phyloP scores from a whole-genome alignment of 2,888 invertebrate genomes.

The Trypoxylon attenuatum region DNA sequence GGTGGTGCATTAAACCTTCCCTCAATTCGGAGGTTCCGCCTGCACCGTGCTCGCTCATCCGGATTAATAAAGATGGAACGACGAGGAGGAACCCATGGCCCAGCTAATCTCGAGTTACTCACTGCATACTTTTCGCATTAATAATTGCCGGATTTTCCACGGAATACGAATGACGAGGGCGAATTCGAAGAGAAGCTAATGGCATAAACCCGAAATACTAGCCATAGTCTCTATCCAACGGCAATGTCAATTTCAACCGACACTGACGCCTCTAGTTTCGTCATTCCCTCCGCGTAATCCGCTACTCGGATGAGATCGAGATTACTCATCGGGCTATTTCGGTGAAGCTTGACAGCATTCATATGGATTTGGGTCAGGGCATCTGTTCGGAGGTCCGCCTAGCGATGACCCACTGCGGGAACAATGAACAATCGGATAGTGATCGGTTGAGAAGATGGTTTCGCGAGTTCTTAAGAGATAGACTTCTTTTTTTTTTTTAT shows the following conservation, averaged over 20 bases:
- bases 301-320: too few species aligned
- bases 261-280: neutral
- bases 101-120: constrained; percentile 2
- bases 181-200: neutral
- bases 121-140: neutral
- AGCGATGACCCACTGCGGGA: too few species aligned
- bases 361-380: too few species aligned
- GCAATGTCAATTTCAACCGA: neutral
- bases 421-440: too few species aligned
- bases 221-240: too few species aligned
- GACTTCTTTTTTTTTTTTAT: too few species aligned
- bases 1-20: constrained; percentile 11
- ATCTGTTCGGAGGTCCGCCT: too few species aligned
- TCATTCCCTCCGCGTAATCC: neutral
- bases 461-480: too few species aligned
- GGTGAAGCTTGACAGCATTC: too few species aligned
- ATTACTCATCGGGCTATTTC: too few species aligned
- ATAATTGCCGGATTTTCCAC: neutral
- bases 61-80: constrained; percentile 26
- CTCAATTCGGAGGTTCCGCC: neutral
- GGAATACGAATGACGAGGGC: neutral
- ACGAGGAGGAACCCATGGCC: constrained; percentile 9
- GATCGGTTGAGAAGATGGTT: too few species aligned
- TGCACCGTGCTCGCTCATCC: constrained; percentile 13
- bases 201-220: neutral